A percentile compares a stretch with the other conserved stretches of the same genome.
Evolutionary conservation across 2,113 vertebrate genomes (phyloP).

Genomic region (Chloropsis cyanopogon): DNA sequence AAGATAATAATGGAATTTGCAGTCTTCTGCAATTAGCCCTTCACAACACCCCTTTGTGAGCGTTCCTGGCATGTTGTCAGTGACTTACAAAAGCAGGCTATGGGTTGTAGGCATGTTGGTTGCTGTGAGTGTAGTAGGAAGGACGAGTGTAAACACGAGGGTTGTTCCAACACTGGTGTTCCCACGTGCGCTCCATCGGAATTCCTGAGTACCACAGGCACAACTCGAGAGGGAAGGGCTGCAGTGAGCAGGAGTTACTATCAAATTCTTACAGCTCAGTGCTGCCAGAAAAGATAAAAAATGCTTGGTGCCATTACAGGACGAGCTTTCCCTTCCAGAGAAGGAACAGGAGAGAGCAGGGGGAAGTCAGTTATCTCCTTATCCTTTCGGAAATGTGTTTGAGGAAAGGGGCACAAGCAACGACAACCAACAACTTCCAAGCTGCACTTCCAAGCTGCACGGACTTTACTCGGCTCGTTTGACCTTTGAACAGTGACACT

Average conservation of each 20-base stretch:
- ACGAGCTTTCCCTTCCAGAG: neutral
- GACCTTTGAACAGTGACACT: slow-evolving; percentile 2
- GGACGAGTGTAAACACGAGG: neutral
- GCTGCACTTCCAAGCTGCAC: neutral
- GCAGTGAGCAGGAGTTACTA: neutral
- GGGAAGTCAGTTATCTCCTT: neutral
- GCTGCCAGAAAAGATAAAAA: neutral
- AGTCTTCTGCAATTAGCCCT: neutral
- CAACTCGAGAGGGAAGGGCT: neutral
- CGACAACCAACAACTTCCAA: neutral
- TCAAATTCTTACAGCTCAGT: neutral
- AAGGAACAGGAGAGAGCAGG: neutral
- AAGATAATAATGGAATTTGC: neutral
- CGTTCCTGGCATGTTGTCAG: neutral
- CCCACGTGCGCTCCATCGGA: rapidly evolving
- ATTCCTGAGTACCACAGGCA: neutral
- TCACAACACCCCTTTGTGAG: neutral
- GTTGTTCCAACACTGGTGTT: neutral
- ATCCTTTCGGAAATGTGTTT: neutral
- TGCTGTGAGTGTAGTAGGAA: neutral
- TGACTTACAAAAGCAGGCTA: neutral
- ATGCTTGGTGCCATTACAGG: neutral
- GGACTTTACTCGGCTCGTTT: rapidly evolving
- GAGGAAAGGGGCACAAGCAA: neutral
- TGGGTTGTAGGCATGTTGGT: neutral